Base-by-base conservation (phyloP, 30 jellyfish, hydroid and myxozoan genomes). In the Nemopilema nomurai region DNA sequence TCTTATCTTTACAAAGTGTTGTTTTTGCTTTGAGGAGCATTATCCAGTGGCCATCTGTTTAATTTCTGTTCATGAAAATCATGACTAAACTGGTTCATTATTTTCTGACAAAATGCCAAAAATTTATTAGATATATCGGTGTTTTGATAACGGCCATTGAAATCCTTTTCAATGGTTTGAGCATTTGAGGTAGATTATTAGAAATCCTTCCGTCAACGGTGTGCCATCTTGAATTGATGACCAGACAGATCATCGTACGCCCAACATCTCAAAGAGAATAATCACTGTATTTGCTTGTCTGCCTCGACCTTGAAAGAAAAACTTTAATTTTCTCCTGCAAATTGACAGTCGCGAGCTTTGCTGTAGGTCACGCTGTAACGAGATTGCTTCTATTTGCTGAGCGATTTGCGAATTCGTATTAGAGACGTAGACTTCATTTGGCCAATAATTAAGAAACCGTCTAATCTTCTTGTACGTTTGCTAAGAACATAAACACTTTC, bases 341-440 rank as follows among this genome's bases (percentile, higher is more conserved):
- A 41, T 41, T 6, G 13, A 41, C 57, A 13, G 57, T 41, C 57
- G 57, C 57, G 7, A n/a, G 29, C 69, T 73, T 73, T 73, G 83
- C 70, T 73, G 69, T 73, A 73, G 83, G 83, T 73, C 83, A 73
- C 21, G 8, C 23, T 4, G n/a, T 73, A 73, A 73, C 51, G 69
- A 73, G 83, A 28, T 73, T 73, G 16, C 21, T 33, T 19, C 69
- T 73, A 69, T 73, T 73, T 73, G 83, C 83, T 31, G 30, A 32
- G 49, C 83, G 83, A 73, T 73, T 30, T 73, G 57, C 57, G 13
- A 41, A 41, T 41, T 41, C 57, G 57, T 41, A 41, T 41, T 41
- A 41, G 57, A 41, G 57, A 6, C 13, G 57, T 41, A 41, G 57
- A 41, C 57, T 6, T 41, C 57, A 41, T 13, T 41, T 41, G 6